Evolutionary conservation across 2,888 invertebrate genomes (phyloP).

Genomic region (Stenichneumon culpator): DNA sequence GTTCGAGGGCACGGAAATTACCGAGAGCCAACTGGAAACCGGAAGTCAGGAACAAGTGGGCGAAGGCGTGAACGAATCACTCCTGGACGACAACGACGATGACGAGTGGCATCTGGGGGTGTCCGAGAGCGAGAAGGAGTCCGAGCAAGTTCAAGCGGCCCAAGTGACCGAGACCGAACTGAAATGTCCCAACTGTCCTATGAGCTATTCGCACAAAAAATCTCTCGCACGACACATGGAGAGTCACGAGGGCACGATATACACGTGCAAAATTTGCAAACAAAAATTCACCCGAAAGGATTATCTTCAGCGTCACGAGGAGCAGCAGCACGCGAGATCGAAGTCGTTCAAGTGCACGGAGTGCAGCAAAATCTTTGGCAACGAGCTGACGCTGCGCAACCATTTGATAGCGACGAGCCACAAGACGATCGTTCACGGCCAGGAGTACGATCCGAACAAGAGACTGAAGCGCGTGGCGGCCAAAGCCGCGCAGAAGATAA

Average conservation of each 20-base stretch:
- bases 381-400: constrained; percentile 82
- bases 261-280: constrained; percentile 79
- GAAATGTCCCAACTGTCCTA: constrained; percentile 76
- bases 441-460: constrained; percentile 83
- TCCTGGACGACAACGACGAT: not conserved
- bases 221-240: constrained; percentile 75
- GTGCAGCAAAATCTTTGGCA: constrained; percentile 81
- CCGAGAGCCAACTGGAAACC: constrained; percentile 16
- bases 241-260: constrained; percentile 72
- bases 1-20: constrained; percentile 30
- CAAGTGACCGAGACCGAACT: constrained; percentile 69
- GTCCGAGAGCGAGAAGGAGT: constrained; percentile 11
- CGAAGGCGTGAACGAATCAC: not conserved
- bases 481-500: constrained; percentile 83
- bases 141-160: constrained; percentile 19
- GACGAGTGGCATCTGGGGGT: constrained; percentile 42
- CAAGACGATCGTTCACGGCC: constrained; percentile 80
- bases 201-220: constrained; percentile 75
- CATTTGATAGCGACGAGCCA: constrained; percentile 83
- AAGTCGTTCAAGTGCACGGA: constrained; percentile 81
- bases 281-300: constrained; percentile 79
- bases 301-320: constrained; percentile 77
- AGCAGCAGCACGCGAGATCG: constrained; percentile 75
- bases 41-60: constrained; percentile 11
- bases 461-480: constrained; percentile 83